Conservation (phyloP, 2,797 vertebrate species). For the Gallinago nigripennis region DNA sequence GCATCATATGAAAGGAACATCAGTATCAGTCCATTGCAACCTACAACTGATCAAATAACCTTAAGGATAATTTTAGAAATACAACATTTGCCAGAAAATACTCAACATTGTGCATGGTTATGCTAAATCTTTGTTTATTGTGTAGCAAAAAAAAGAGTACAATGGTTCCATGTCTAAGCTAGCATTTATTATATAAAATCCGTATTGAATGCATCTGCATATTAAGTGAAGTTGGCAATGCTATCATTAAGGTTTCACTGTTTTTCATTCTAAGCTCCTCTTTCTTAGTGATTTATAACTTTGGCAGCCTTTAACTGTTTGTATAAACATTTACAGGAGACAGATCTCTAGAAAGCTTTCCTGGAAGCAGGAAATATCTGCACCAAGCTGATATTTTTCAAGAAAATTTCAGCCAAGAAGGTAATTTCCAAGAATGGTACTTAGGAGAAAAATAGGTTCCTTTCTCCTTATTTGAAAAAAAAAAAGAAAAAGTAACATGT, state of each 20-base stretch:
- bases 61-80: not conserved
- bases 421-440: not conserved
- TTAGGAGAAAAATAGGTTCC: not conserved
- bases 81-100: not conserved
- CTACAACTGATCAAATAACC: not conserved
- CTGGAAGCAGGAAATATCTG: conserved; percentile 56
- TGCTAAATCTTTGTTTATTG: not conserved
- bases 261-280: not conserved
- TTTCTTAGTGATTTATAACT: not conserved
- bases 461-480: not conserved
- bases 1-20: not conserved
- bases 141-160: not conserved
- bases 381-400: conserved; percentile 22
- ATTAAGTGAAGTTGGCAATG: not conserved
- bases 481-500: no score
- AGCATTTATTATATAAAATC: not conserved
- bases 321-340: conserved; percentile 35
- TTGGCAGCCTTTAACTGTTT: conserved; percentile 4
- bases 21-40: not conserved
- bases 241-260: not conserved
- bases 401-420: conserved; percentile 28
- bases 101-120: not conserved
- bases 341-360: conserved; percentile 39
- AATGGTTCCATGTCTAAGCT: not conserved
- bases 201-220: not conserved